phyloP scores from a whole-genome alignment of 2,797 vertebrate genomes.

The Euthynnus affinis region DNA sequence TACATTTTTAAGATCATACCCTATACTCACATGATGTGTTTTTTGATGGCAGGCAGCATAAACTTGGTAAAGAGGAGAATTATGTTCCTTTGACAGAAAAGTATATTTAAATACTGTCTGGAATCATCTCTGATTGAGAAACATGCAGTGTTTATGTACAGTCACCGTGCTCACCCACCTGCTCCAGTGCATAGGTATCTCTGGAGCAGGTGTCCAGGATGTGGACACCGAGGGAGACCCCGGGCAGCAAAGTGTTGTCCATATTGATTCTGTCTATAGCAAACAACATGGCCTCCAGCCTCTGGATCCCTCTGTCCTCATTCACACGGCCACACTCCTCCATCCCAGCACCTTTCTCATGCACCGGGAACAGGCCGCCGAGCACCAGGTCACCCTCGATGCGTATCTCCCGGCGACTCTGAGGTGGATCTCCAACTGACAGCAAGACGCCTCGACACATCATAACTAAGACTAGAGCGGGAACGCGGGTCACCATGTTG shows the following conservation, averaged over 20 bases:
- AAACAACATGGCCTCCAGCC: slow-evolving; percentile 98
- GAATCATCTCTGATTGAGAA: not conserved
- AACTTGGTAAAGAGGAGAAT: not conserved
- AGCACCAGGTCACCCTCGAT: slow-evolving; percentile 98
- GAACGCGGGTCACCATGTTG: slow-evolving; percentile 90
- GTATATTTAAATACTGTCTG: not conserved
- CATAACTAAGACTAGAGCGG: slow-evolving; percentile 89
- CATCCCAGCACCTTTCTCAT: slow-evolving; percentile 94
- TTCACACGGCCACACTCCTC: slow-evolving; percentile 98
- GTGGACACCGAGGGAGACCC: slow-evolving; percentile 95
- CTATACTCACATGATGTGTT: not conserved
- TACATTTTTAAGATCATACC: not conserved
- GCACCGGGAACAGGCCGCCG: slow-evolving; percentile 96
- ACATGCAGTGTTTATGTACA: slow-evolving; percentile 5
- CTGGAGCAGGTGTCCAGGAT: slow-evolving; percentile 98
- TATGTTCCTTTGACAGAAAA: not conserved
- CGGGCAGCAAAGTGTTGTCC: slow-evolving; percentile 91
- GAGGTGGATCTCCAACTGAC: slow-evolving; percentile 91
- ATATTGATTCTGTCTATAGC: slow-evolving; percentile 97
- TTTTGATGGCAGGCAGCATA: not conserved
- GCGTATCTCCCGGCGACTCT: slow-evolving; percentile 94
- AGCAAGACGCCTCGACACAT: slow-evolving; percentile 86
- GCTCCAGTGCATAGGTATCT: slow-evolving; percentile 95
- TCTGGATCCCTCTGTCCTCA: slow-evolving; percentile 96
- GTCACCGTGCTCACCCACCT: slow-evolving; percentile 73